These are phyloP conservation scores for Aphidius colemani DNA, from an alignment of 2,888 invertebrate genomes.

Conservation along the genomic window DNA sequence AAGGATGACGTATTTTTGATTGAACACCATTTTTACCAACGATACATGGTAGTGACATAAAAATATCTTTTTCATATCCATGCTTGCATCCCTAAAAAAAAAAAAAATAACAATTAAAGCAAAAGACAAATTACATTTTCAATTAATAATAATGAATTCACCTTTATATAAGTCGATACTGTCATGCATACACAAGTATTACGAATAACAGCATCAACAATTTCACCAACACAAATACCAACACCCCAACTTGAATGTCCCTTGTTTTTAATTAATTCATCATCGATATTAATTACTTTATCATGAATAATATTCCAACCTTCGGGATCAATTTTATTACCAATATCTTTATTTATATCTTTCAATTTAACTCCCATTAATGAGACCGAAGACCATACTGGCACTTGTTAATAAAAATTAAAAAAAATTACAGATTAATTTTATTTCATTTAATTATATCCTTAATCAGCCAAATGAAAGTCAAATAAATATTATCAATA, in stretches of 20 bases:
- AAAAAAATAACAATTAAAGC: not conserved
- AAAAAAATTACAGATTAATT: not conserved
- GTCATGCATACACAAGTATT: constrained; percentile 61
- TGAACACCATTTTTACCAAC: constrained; percentile 56
- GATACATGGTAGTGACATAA: constrained; percentile 64
- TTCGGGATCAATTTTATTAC: constrained; percentile 61
- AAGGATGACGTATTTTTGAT: constrained; percentile 48
- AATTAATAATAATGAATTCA: constrained; percentile 29
- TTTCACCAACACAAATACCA: constrained; percentile 61
- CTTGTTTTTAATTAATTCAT: constrained; percentile 61
- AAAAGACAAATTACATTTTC: not conserved
- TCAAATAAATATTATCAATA: constrained; percentile 28
- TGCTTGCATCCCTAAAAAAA: constrained; percentile 58
- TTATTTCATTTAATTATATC: too few species aligned
- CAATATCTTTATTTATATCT: constrained; percentile 62
- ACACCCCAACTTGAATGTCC: constrained; percentile 63
- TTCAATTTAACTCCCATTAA: constrained; percentile 64
- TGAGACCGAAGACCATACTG: constrained; percentile 66
- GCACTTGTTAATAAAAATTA: constrained; percentile 50
- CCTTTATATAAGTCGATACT: constrained; percentile 62
- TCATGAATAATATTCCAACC: constrained; percentile 63
- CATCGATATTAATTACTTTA: constrained; percentile 63
- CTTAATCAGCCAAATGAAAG: too few species aligned
- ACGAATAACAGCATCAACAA: constrained; percentile 60
- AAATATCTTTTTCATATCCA: constrained; percentile 64